These are phyloP conservation scores for Trimorus sp. DNA, from an alignment of 2,888 invertebrate species.

Conservation along the genomic window DNA sequence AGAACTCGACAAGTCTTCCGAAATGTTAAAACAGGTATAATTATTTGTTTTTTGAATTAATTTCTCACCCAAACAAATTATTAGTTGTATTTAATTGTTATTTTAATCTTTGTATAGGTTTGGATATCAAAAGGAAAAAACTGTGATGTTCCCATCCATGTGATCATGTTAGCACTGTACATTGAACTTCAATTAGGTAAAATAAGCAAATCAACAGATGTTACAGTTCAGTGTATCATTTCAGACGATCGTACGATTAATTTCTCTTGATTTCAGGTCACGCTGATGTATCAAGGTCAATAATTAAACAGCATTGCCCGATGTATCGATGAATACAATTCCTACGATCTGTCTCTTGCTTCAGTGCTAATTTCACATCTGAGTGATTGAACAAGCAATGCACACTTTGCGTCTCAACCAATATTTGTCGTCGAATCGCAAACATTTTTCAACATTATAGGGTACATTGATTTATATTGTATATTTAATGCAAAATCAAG, in stretches of 20 bases:
- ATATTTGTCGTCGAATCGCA: no score
- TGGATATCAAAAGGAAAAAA: conserved; percentile 83
- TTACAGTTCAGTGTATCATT: neutral
- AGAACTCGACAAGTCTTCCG: conserved; percentile 87
- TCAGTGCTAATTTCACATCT: no score
- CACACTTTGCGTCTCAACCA: no score
- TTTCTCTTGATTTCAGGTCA: conserved; percentile 82
- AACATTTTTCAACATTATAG: no score
- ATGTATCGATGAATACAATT: conserved; percentile 77
- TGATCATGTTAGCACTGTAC: conserved; percentile 86
- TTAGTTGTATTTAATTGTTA: no score
- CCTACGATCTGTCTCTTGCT: neutral
- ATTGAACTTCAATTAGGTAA: conserved; percentile 86
- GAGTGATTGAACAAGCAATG: no score
- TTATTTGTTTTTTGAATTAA: neutral
- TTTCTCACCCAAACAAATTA: no score
- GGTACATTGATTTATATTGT: no score
- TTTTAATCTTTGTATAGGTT: no score
- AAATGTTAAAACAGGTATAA: conserved; percentile 81
- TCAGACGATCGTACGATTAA: neutral
- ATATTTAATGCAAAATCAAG: no score
- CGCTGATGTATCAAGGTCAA: conserved; percentile 83
- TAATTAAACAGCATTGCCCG: conserved; percentile 85
- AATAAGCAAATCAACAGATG: conserved; percentile 7
- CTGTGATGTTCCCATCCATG: conserved; percentile 84